Evolutionary conservation across 53 echinoderm and acorn worm genomes (phyloP).

Genomic region (Echinometra lucunter): DNA sequence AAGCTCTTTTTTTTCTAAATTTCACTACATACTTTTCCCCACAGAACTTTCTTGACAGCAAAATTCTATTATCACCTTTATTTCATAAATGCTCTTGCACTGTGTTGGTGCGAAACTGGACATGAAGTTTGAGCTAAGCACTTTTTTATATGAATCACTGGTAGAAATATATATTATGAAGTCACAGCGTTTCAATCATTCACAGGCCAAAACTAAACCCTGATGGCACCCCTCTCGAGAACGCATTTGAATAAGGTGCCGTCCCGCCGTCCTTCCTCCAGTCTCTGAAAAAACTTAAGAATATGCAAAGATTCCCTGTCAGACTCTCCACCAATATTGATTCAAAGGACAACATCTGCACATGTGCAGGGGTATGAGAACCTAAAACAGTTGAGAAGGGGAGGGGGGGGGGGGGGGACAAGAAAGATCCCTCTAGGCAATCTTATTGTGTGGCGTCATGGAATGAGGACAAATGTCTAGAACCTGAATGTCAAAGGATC

Average conservation of each 20-base stretch:
- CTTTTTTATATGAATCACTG: too few relatives aligned
- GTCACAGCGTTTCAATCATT: neutral
- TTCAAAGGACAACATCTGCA: conserved; percentile 21
- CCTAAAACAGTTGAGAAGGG: conserved; percentile 37
- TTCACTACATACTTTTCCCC: too few relatives aligned
- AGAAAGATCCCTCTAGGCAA: conserved; percentile 10
- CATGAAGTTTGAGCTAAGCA: neutral
- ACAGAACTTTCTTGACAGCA: too few relatives aligned
- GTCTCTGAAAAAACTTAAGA: neutral
- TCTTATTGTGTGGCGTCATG: conserved; percentile 35
- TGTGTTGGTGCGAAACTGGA: neutral
- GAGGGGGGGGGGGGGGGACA: neutral
- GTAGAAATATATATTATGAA: neutral
- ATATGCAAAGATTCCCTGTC: neutral
- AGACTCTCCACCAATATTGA: conserved; percentile 39
- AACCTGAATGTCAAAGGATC: conserved; percentile 6
- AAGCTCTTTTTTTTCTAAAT: too few relatives aligned
- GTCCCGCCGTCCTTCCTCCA: neutral
- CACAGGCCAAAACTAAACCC: neutral
- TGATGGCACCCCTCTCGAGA: neutral
- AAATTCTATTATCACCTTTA: too few relatives aligned
- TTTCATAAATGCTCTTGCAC: neutral
- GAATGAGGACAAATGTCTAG: neutral
- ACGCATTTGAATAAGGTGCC: neutral
- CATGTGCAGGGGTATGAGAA: conserved; percentile 26